A percentile compares a stretch with the other conserved stretches of the same genome.
Evolutionary conservation across 23 tunicate genomes (phyloP).

Genomic region (Ciona savignyi): DNA sequence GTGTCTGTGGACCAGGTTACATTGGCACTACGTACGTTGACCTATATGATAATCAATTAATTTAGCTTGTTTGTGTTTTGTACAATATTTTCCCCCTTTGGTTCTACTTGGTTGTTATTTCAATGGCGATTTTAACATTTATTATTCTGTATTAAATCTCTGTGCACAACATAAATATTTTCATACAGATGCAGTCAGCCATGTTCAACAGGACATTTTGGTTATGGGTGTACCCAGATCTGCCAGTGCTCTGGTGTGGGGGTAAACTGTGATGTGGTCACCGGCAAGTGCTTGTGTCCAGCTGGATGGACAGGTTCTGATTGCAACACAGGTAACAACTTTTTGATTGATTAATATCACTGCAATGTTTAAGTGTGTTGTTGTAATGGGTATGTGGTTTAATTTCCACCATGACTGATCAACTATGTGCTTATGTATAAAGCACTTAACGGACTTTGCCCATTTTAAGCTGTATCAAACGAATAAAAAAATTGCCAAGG

Average conservation of each 20-base stretch:
- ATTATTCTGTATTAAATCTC: not conserved
- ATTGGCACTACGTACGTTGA: slow-evolving; percentile 18
- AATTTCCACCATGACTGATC: too few species aligned
- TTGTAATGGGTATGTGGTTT: not conserved
- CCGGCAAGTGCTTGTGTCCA: slow-evolving; percentile 30
- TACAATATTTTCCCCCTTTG: too few species aligned
- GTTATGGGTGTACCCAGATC: slow-evolving; percentile 27
- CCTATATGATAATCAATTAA: too few species aligned
- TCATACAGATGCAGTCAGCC: slow-evolving; percentile 1
- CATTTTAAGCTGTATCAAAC: too few species aligned
- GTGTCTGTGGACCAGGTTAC: slow-evolving; percentile 29
- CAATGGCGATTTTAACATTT: not conserved
- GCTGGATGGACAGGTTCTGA: slow-evolving; percentile 31
- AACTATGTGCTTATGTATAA: too few species aligned
- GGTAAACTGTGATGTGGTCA: slow-evolving; percentile 14
- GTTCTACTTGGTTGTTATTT: too few species aligned
- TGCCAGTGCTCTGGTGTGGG: slow-evolving; percentile 21
- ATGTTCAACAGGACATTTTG: slow-evolving; percentile 18
- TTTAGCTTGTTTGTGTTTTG: too few species aligned
- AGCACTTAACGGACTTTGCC: too few species aligned
- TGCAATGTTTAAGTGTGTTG: not conserved
- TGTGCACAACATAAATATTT: not conserved
- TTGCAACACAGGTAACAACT: slow-evolving; percentile 16
- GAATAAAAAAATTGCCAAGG: too few species aligned
- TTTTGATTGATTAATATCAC: not conserved